Base-by-base conservation (phyloP, 2,113 vertebrate species). In the Engystomops pustulosus region DNA sequence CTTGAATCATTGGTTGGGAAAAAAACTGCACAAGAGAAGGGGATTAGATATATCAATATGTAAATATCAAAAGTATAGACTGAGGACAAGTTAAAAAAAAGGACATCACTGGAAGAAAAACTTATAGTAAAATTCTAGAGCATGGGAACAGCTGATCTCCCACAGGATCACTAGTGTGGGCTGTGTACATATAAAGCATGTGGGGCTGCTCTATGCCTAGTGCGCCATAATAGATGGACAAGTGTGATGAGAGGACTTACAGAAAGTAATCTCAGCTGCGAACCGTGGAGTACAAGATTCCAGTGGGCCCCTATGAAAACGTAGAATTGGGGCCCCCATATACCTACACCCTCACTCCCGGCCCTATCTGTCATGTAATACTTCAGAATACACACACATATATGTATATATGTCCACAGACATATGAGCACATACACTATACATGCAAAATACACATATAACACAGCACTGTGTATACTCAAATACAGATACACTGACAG, bases 141-240 rank as follows among this genome's bases (percentile, higher is more conserved):
- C 38, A 49, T 49, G 30, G 25, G 4, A 36, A 49, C 49, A 49
- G 18, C 20, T 30, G 60, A 68, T 45, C 47, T 78, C 23, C 62
- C 78, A 47, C 82, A 78, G 82, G 78, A 84, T 78, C 55, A 41
- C 82, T 77, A 77, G 60, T 25, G n/a, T 84, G 45, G 75, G 74
- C 32, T 76, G 15, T 67, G 60, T 75, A 83, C 62, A 83, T 62
- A 53, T 65, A 53, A 30, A 34, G n/a, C 72, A 53, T 53, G 72
- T 32, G 68, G 82, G 45, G 44, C 81, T 84, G 44, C 30, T 27
- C 58, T 36, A 53, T 53, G 82, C 62, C 65, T 84, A 78, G 69
- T 84, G 82, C 78, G 44, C 82, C 74, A 41, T 84, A 47, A 84
- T 77, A 83, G 38, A 83, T 36, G 53, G 23, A 74, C 80, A 47